These are phyloP conservation scores for Drosophila borborema DNA, from an alignment of 2,888 invertebrate genomes.

Conservation along the genomic window DNA sequence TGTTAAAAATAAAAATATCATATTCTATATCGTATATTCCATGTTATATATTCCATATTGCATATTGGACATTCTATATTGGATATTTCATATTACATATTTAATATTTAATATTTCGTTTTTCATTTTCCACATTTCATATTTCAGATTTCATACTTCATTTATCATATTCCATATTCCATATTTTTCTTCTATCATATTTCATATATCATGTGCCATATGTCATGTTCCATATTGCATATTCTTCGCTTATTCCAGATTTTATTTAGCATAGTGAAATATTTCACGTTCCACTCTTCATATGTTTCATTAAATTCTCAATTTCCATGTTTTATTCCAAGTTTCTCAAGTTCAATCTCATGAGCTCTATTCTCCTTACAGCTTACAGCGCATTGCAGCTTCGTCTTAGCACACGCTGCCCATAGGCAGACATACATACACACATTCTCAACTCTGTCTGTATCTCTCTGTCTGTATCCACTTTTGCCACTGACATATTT, in stretches of 20 bases:
- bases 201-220: neutral
- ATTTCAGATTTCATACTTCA: neutral
- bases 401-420: neutral
- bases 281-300: too few relatives aligned
- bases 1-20: too few relatives aligned
- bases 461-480: neutral
- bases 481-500: slow-evolving; percentile 19
- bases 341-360: neutral
- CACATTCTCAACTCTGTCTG: neutral
- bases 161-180: neutral
- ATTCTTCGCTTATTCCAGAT: too few relatives aligned
- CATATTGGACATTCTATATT: neutral
- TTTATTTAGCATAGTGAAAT: too few relatives aligned
- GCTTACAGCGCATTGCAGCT: slow-evolving; percentile 15
- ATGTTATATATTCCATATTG: neutral
- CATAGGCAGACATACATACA: neutral
- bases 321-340: neutral
- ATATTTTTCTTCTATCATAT: neutral
- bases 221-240: neutral
- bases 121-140: neutral
- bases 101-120: neutral
- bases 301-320: too few relatives aligned
- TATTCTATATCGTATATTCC: neutral
- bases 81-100: neutral
- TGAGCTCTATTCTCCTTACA: neutral